Evolutionary conservation across 2,888 invertebrate species (phyloP), one percentile per base, ranked within the genome.

Genomic region (Orthonychiurus folsomi): DNA sequence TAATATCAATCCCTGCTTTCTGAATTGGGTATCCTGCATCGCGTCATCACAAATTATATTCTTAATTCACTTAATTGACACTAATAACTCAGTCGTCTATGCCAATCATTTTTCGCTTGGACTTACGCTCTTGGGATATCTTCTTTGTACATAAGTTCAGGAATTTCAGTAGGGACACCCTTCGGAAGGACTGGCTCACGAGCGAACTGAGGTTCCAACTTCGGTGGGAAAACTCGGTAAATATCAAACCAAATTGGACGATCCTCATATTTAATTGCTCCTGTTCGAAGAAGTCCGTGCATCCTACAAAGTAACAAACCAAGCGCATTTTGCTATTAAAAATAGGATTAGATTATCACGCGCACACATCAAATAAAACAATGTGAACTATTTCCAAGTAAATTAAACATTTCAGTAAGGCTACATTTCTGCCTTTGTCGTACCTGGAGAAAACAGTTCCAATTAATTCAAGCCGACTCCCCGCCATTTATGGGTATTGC

Each of bases 231-330:
- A 0, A 88, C 85, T 77, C 85, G 84, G 76, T 94, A 96, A 24
- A 97, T 80, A 75, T 92, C 89, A 76, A 87, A 93, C 97, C 97
- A 97, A 12, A 96, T 65, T 0, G 97, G 97, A 68, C 87, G 83
- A 73, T 95, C 92, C 70, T 87, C 86, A 62, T 84, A 80, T 75
- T 84, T 86, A 77, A 94, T 80, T 2, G 88, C 93, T 56, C 89
- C 88, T 24, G 88, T 83, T 64, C 84, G 82, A 18, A 96, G 76
- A 47, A 97, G 80, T 3, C 93, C 91, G 71, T 84, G 83, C 1
- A 87, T 81, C 76, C 93, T 91, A 75, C 48, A 79, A 77, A 21
- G 24, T 37, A 20, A 5, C 3, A 9, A 57, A 20, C 20, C 3
- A n/a, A 28, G 3, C 23, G 9, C 3, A 28, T 5, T 12, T 52